phyloP scores from a whole-genome alignment of 1,140 invertebrate species.

The Choristoneura fumiferana region DNA sequence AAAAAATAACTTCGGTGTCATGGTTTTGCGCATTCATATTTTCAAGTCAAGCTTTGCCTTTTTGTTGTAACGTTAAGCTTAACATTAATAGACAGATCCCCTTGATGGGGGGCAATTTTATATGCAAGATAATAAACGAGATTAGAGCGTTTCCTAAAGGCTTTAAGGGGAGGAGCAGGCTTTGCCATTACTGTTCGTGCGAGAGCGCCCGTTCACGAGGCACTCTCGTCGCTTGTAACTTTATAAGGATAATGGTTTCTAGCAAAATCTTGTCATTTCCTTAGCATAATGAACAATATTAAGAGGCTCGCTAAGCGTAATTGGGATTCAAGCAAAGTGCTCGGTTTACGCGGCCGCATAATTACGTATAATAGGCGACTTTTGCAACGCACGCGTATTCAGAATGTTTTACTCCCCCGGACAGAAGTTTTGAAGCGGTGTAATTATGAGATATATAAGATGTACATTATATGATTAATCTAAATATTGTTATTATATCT shows the following conservation, averaged over 20 bases:
- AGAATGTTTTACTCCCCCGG: slow-evolving; percentile 61
- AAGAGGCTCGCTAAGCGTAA: slow-evolving; percentile 66
- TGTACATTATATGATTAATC: slow-evolving; percentile 44
- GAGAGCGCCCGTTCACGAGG: slow-evolving; percentile 32
- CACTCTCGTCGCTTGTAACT: slow-evolving; percentile 29
- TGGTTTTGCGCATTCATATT: too few relatives aligned
- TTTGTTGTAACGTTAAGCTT: too few relatives aligned
- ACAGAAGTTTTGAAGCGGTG: slow-evolving; percentile 59
- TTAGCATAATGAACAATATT: slow-evolving; percentile 70
- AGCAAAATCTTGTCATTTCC: slow-evolving; percentile 64
- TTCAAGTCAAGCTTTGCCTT: too few relatives aligned
- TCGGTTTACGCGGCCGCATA: slow-evolving; percentile 65
- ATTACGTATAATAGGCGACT: slow-evolving; percentile 70
- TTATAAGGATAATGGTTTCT: slow-evolving; percentile 58
- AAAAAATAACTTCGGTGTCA: too few relatives aligned
- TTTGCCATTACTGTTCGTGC: slow-evolving; percentile 22
- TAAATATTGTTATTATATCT: slow-evolving; percentile 38
- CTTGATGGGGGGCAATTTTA: too few relatives aligned
- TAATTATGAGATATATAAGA: slow-evolving; percentile 48
- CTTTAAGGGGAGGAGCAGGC: too few relatives aligned
- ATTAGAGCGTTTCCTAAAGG: too few relatives aligned
- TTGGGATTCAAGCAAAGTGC: slow-evolving; percentile 58
- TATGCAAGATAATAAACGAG: too few relatives aligned
- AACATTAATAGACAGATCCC: too few relatives aligned
- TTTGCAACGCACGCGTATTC: slow-evolving; percentile 62